phyloP scores from a whole-genome alignment of 2,113 vertebrate genomes.

The Pteropus alecto region DNA sequence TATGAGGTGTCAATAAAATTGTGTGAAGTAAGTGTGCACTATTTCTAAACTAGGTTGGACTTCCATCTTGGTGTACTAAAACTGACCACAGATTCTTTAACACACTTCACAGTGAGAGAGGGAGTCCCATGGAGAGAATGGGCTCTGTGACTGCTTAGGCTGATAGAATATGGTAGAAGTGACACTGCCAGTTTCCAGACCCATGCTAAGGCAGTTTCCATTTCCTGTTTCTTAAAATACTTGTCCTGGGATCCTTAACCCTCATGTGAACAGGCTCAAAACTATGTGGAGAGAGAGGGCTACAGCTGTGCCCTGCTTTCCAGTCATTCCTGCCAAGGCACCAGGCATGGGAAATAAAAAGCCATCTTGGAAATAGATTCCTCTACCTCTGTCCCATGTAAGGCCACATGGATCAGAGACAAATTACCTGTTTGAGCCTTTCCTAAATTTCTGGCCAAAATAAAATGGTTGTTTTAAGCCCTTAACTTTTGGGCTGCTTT shows the following conservation, averaged over 20 bases:
- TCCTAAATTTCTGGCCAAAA: neutral
- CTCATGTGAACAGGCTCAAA: neutral
- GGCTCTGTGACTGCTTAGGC: neutral
- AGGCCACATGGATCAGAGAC: neutral
- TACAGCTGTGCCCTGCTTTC: neutral
- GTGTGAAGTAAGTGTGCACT: neutral
- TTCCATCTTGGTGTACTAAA: neutral
- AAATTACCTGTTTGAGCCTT: neutral
- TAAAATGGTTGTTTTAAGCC: neutral
- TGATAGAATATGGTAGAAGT: neutral
- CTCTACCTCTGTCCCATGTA: too few relatives aligned
- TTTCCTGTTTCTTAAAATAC: neutral
- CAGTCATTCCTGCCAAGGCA: neutral
- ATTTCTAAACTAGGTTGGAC: neutral
- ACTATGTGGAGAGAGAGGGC: neutral
- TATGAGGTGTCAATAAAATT: neutral
- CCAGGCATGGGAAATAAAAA: neutral
- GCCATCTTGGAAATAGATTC: neutral
- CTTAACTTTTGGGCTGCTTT: neutral
- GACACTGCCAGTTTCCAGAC: neutral
- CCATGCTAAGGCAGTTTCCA: neutral
- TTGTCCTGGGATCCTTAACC: neutral
- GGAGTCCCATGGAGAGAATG: neutral
- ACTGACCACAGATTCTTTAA: neutral
- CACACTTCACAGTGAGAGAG: neutral